phyloP scores from a whole-genome alignment of 2,113 vertebrate species.

The Pipra filicauda region DNA sequence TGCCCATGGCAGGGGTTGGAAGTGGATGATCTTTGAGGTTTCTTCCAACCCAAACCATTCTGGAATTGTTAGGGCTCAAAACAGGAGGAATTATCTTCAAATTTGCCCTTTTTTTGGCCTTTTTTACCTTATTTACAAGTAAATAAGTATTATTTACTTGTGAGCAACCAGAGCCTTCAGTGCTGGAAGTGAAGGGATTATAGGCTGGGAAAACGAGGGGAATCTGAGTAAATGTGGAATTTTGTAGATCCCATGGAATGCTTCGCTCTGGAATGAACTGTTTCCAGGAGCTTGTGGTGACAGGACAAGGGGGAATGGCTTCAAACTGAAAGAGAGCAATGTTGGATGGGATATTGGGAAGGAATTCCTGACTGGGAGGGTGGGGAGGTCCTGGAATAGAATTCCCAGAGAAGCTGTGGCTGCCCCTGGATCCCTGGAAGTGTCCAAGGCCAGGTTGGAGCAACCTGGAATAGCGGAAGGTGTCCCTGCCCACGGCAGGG shows the following conservation, averaged over 20 bases:
- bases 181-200: neutral
- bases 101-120: neutral
- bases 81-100: neutral
- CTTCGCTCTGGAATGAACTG: neutral
- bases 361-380: neutral
- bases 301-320: neutral
- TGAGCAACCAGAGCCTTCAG: neutral
- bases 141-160: neutral
- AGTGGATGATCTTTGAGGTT: neutral
- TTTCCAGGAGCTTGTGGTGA: neutral
- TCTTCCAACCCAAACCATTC: neutral
- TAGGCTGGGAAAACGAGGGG: neutral
- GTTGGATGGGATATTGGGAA: neutral
- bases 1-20: neutral
- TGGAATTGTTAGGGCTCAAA: neutral
- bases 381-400: fast-evolving
- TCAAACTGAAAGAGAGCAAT: neutral
- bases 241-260: neutral
- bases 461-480: neutral
- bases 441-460: neutral
- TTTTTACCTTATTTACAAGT: neutral
- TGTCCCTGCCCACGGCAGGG: neutral
- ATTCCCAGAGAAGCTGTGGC: neutral
- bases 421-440: neutral
- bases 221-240: neutral